Evolutionary conservation across 1,140 invertebrate genomes (phyloP).

Genomic region (Hermatobates lingyangjiaoensis): DNA sequence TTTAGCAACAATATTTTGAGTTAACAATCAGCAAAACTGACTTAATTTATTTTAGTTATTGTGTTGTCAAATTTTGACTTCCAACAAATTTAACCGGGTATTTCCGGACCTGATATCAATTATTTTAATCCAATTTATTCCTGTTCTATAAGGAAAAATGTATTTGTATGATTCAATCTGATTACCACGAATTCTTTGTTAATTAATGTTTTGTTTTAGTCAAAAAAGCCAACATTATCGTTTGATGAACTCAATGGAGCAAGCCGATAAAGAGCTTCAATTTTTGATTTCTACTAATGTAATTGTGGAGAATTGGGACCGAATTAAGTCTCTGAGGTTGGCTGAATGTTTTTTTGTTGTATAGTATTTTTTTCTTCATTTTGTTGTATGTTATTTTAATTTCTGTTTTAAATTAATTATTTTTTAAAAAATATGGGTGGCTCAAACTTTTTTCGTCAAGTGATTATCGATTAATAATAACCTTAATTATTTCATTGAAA

Average conservation of each 20-base stretch:
- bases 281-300: slow-evolving; percentile 6
- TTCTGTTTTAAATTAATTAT: too few species aligned
- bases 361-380: background rate
- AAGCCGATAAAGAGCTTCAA: slow-evolving; percentile 10
- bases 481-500: too few species aligned
- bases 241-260: slow-evolving; percentile 5
- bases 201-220: slow-evolving; percentile 5
- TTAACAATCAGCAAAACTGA: too few species aligned
- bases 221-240: slow-evolving; percentile 2
- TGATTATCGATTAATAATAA: too few species aligned
- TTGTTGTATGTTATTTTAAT: background rate
- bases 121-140: background rate
- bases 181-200: background rate
- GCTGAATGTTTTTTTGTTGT: background rate
- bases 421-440: too few species aligned
- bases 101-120: background rate
- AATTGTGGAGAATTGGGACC: slow-evolving; percentile 9
- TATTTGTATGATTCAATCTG: background rate
- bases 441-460: too few species aligned
- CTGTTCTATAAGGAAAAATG: background rate
- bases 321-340: slow-evolving; percentile 9
- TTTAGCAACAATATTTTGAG: too few species aligned
- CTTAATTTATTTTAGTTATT: too few species aligned
- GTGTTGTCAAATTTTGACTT: background rate
- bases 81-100: background rate